phyloP scores from a whole-genome alignment of 1,140 invertebrate species.

The Diploscapter pachys region DNA sequence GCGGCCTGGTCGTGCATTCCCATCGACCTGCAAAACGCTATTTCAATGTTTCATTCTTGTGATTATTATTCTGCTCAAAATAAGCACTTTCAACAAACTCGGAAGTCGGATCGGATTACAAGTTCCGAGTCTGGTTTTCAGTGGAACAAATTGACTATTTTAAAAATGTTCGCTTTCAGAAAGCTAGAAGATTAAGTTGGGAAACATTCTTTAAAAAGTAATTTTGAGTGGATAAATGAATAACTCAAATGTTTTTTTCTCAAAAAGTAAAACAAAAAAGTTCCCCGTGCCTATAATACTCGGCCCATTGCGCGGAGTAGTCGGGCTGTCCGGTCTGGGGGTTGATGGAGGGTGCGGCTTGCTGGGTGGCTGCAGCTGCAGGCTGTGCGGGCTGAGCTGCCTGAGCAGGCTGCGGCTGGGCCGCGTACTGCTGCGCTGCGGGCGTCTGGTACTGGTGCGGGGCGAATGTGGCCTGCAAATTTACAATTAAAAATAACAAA shows the following conservation, averaged over 20 bases:
- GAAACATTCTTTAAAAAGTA: constrained; percentile 57
- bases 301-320: constrained; percentile 94
- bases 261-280: not conserved
- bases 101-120: no score
- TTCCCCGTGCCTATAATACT: constrained; percentile 77
- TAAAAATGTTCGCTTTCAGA: no score
- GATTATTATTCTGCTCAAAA: no score
- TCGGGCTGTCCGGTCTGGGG: constrained; percentile 72
- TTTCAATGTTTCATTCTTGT: not conserved
- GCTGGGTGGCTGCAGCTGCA: constrained; percentile 1
- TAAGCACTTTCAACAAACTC: no score
- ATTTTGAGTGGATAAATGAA: constrained; percentile 70
- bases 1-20: constrained; percentile 85
- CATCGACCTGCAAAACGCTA: constrained; percentile 68
- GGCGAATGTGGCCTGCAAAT: constrained; percentile 14
- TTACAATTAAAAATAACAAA: no score
- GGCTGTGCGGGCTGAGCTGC: constrained; percentile 60
- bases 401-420: constrained; percentile 62
- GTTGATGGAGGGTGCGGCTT: constrained; percentile 55
- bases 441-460: constrained; percentile 60
- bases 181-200: no score
- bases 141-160: no score
- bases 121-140: no score
- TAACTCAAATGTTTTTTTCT: not conserved
- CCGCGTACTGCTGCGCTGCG: constrained; percentile 5